Evolutionary conservation across 2,888 invertebrate genomes (phyloP).

Genomic region (Hirtodrosophila confusa): DNA sequence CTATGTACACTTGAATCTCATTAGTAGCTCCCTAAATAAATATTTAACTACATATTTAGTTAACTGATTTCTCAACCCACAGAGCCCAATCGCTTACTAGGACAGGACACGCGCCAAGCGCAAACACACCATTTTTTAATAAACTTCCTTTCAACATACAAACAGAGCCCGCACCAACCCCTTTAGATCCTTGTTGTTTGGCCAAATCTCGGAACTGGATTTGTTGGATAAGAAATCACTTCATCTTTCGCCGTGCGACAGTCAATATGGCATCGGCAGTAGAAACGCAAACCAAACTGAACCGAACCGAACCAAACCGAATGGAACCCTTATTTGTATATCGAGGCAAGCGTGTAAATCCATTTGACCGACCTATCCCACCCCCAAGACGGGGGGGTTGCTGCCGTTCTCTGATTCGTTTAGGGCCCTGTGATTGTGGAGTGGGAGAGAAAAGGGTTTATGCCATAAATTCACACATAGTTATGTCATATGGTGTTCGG

Average conservation of each 20-base stretch:
- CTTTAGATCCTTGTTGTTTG: constrained; percentile 33
- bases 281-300: constrained; percentile 7
- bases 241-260: constrained; percentile 67
- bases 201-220: constrained; percentile 60
- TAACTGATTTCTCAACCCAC: constrained; percentile 68
- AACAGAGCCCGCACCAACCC: constrained; percentile 51
- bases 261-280: constrained; percentile 52
- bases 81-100: constrained; percentile 31
- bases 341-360: constrained; percentile 77
- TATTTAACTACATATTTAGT: constrained; percentile 74
- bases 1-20: constrained; percentile 69
- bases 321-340: constrained; percentile 78
- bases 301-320: constrained; percentile 15
- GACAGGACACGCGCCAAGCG: constrained; percentile 73
- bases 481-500: constrained; percentile 71
- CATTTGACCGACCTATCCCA: constrained; percentile 43
- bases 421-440: constrained; percentile 30
- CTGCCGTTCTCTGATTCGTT: constrained; percentile 66
- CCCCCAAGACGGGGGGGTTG: constrained; percentile 22
- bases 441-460: constrained; percentile 70
- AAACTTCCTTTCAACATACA: constrained; percentile 64
- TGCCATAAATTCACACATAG: constrained; percentile 80
- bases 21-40: constrained; percentile 70
- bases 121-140: constrained; percentile 76
- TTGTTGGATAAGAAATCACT: constrained; percentile 79